Evolutionary conservation across 2,113 vertebrate species (phyloP).

Genomic region (Ceyx margarethae): DNA sequence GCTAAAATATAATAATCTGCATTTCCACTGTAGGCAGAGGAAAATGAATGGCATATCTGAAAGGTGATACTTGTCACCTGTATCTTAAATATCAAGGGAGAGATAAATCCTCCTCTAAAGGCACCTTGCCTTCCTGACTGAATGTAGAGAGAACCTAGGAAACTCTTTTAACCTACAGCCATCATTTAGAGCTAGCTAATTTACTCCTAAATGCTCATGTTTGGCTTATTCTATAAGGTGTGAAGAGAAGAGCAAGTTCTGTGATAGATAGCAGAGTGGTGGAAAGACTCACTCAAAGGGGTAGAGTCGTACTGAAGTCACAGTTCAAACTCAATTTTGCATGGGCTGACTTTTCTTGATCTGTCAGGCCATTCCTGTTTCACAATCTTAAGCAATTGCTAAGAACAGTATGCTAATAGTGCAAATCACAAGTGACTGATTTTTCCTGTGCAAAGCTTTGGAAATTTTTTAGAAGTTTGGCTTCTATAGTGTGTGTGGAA

Average conservation of each 20-base stretch:
- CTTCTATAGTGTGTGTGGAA: background rate
- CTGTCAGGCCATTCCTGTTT: background rate
- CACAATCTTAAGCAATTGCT: background rate
- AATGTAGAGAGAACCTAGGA: background rate
- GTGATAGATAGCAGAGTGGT: accelerated
- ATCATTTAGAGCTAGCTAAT: background rate
- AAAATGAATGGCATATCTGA: background rate
- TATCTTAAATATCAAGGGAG: background rate
- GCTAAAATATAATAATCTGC: background rate
- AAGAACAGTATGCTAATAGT: background rate
- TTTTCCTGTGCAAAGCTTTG: background rate
- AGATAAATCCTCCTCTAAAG: background rate
- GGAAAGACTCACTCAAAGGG: background rate
- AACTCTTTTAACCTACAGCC: background rate
- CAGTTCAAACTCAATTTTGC: accelerated
- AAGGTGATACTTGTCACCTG: background rate
- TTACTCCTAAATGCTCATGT: background rate
- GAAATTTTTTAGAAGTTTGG: background rate
- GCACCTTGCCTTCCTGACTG: background rate
- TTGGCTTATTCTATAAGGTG: background rate
- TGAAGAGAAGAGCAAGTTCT: background rate
- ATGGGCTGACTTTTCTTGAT: background rate
- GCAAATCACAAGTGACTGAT: background rate
- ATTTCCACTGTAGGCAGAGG: background rate
- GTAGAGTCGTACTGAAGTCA: accelerated